Base-by-base conservation (phyloP, 2,888 invertebrate genomes). In the Dasypolia templi region DNA sequence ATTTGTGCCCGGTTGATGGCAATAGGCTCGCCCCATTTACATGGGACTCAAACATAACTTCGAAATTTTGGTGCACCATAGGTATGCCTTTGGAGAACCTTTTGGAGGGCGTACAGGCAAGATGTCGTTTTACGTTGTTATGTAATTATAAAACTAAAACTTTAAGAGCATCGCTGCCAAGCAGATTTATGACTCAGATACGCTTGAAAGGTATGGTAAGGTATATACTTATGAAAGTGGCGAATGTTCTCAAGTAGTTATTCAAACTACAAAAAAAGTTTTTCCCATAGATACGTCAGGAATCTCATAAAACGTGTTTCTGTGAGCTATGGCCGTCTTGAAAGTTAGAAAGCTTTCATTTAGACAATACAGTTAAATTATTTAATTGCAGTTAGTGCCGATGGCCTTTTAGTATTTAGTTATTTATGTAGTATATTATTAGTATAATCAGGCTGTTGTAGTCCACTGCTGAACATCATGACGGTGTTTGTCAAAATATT, bases 261-360 rank as follows among this genome's bases (percentile, higher is more conserved):
- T 7, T 29, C 12, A 70, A 70, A 70, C n/a, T 51, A 44, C 42
- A 51, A 55, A 73, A 70, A 79, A 79, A 63, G n/a, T 53, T 72
- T 59, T 63, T 72, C 49, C 44, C 62, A 35, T 46, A 46, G 73
- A 81, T 81, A 78, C 35, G 67, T n/a, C 58, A 68, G 75, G 81
- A 75, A 76, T 67, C 76, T 49, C 61, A 75, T 80, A 56, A 51
- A 79, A 81, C 81, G 35, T 32, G 81, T 68, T 81, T 59, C 72
- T 74, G 35, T 79, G 1, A 68, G n/a, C 12, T 49, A 51, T 51
- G 42, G 35, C 11, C 14, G 63, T 49, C 63, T 61, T 26, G 64
- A 81, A 68, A 81, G 64, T 81, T 79, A 75, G 78, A 79, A 81
- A 79, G 78, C 42, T 56, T 49, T 29, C 44, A 79, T 65, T 56